These are phyloP conservation scores for Aplochiton taeniatus DNA, from an alignment of 2,797 vertebrate genomes.

Conservation along the genomic window DNA sequence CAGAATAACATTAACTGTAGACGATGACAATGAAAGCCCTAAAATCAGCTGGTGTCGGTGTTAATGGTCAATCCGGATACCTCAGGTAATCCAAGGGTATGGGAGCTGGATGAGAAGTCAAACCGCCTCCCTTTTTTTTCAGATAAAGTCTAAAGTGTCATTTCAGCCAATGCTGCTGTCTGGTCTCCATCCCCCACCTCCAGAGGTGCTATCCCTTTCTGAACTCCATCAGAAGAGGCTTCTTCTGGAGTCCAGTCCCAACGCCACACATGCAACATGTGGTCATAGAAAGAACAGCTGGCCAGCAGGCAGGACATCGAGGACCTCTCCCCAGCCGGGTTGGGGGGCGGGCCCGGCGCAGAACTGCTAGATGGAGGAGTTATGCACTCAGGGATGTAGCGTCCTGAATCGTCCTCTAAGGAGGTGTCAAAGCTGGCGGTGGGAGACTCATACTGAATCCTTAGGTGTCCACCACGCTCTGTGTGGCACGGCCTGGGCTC, in stretches of 20 bases:
- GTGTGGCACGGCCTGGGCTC: conserved; percentile 50
- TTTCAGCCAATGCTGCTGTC: background rate
- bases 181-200: conserved; percentile 16
- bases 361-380: background rate
- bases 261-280: conserved; percentile 89
- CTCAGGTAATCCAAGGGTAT: no score
- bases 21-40: no score
- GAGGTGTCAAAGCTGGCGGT: conserved; percentile 79
- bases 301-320: conserved; percentile 79
- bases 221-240: background rate
- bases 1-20: no score
- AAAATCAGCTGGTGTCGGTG: no score
- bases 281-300: conserved; percentile 94
- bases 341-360: background rate
- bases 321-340: background rate
- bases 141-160: background rate
- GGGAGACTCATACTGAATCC: conserved; percentile 81
- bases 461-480: conserved; percentile 68
- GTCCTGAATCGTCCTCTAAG: conserved; percentile 74
- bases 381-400: conserved; percentile 49
- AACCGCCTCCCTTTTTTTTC: background rate
- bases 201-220: background rate
- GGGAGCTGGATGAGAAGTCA: no score
- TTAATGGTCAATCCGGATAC: no score
- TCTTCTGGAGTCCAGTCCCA: conserved; percentile 80